A percentile compares a stretch with the other conserved stretches of the same genome.
Evolutionary conservation across 2,113 vertebrate genomes (phyloP).

Genomic region (Eurypyga helias): DNA sequence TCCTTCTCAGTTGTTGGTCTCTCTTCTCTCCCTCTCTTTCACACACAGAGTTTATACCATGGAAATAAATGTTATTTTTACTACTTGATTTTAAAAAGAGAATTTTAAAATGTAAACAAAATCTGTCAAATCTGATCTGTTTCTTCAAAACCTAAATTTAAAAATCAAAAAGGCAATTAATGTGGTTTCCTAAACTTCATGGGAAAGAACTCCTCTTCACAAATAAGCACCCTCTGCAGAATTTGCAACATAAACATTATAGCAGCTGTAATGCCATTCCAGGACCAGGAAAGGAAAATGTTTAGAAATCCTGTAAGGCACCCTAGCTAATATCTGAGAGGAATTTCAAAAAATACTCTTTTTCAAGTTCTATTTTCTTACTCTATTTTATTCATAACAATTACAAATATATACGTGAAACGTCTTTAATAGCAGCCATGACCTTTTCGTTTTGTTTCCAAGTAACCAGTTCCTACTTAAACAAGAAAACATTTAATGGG

Average conservation of each 20-base stretch:
- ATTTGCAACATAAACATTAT: background rate
- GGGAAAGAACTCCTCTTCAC: background rate
- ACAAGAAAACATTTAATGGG: background rate
- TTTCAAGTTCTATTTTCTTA: background rate
- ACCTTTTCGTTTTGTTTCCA: background rate
- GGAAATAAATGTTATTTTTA: conserved; percentile 8
- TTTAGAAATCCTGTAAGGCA: background rate
- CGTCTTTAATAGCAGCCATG: background rate
- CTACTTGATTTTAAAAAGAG: background rate
- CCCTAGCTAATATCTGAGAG: background rate
- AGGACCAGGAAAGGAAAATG: background rate
- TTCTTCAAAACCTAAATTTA: background rate
- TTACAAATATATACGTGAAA: background rate
- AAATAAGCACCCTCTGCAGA: background rate
- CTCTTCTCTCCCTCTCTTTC: background rate
- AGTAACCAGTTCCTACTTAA: background rate
- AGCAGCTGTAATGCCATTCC: background rate
- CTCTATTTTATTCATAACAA: background rate
- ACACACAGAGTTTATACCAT: background rate
- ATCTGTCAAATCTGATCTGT: background rate
- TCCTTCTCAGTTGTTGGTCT: background rate
- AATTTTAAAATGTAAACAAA: background rate
- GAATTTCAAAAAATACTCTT: background rate
- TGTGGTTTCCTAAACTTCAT: background rate
- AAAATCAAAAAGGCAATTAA: background rate